Conservation (phyloP, 2,113 vertebrate species). For the Sinosuthora webbiana region DNA sequence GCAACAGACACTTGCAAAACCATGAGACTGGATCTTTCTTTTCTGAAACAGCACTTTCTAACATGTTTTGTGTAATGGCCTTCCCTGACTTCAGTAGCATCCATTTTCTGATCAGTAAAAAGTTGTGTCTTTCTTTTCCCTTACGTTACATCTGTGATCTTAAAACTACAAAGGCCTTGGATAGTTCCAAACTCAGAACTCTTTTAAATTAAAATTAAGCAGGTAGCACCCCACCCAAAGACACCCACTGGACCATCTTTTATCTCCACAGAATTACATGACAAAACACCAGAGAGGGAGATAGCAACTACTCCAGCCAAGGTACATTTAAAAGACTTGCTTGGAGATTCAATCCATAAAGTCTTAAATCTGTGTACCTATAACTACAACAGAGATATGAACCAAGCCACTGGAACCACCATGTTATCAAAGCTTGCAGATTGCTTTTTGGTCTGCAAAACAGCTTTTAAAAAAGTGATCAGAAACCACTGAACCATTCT, state of each 20-base stretch:
- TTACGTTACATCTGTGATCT: background rate
- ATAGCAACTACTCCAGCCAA: background rate
- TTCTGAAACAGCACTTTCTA: background rate
- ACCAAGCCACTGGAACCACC: conserved; percentile 16
- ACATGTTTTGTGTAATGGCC: background rate
- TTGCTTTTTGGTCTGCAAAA: conserved; percentile 58
- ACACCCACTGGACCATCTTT: background rate
- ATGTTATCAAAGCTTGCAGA: conserved; percentile 54
- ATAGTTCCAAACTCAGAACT: background rate
- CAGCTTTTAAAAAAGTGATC: conserved; percentile 62
- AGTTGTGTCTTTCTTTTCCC: background rate
- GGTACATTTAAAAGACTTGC: background rate
- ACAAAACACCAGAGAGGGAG: background rate
- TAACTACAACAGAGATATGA: background rate
- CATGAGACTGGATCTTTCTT: background rate
- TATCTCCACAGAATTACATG: background rate
- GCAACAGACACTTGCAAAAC: accelerated
- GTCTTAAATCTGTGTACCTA: background rate
- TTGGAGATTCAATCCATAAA: background rate
- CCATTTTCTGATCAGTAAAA: background rate
- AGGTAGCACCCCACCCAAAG: background rate
- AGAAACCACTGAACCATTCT: conserved; percentile 62
- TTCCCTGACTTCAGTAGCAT: background rate
- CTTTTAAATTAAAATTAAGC: background rate
- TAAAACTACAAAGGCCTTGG: background rate